Conservation (phyloP, 2,797 vertebrate species). For the Enteromius mattozi region DNA sequence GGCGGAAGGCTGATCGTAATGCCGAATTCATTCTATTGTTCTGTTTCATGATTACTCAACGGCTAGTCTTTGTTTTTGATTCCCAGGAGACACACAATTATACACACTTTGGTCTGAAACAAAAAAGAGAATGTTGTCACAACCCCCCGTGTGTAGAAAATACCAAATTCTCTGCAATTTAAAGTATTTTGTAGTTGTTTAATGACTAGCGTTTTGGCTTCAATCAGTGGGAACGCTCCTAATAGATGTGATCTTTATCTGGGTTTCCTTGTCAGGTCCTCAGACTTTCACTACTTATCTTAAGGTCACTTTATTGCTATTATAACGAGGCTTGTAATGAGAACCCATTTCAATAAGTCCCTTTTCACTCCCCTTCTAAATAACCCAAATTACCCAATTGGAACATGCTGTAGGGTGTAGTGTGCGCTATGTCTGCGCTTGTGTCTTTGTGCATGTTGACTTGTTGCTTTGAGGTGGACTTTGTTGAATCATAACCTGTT, state of each 20-base stretch:
- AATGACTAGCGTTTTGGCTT: constrained; percentile 60
- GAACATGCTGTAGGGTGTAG: constrained; percentile 65
- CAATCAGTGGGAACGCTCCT: constrained; percentile 73
- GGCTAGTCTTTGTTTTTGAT: background rate
- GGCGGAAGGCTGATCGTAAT: background rate
- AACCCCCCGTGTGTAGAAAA: constrained; percentile 35
- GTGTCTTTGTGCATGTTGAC: constrained; percentile 37
- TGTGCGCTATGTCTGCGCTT: constrained; percentile 51
- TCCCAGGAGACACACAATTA: background rate
- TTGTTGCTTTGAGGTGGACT: constrained; percentile 31
- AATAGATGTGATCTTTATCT: constrained; percentile 76
- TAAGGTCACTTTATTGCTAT: constrained; percentile 60
- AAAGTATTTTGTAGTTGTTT: constrained; percentile 28
- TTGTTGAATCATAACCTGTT: constrained; percentile 39
- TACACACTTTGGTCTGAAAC: constrained; percentile 1
- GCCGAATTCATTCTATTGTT: background rate
- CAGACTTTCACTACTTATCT: constrained; percentile 67
- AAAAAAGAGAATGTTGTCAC: constrained; percentile 16
- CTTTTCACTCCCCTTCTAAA: constrained; percentile 51
- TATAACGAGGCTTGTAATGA: constrained; percentile 78
- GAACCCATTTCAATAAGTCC: constrained; percentile 69
- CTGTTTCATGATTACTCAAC: background rate
- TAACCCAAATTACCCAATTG: constrained; percentile 65
- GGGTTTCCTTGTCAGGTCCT: constrained; percentile 69
- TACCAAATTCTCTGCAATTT: constrained; percentile 42